Evolutionary conservation across 2,888 invertebrate species (phyloP).

Genomic region (Eupeodes luniger): DNA sequence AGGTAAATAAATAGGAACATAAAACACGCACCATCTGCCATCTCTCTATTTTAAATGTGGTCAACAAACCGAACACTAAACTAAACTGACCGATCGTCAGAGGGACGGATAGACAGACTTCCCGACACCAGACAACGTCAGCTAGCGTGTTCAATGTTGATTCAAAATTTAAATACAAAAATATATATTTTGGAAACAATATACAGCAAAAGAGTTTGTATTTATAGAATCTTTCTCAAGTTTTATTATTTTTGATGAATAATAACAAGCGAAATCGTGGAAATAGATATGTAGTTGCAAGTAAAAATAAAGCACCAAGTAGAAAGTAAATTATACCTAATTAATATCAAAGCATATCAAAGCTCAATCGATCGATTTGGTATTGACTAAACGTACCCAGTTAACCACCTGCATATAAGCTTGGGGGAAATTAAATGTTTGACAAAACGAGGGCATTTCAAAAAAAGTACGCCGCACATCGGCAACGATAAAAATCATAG

Average conservation of each 20-base stretch:
- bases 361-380: background rate
- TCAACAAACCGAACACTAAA: background rate
- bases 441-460: background rate
- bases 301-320: background rate
- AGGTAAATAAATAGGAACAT: slow-evolving; percentile 32
- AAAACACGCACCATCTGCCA: slow-evolving; percentile 32
- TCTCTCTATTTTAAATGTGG: background rate
- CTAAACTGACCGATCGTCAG: background rate
- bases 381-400: background rate
- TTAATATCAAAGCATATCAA: slow-evolving; percentile 48
- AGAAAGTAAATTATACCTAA: slow-evolving; percentile 3
- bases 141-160: background rate
- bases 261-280: background rate
- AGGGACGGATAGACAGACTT: background rate
- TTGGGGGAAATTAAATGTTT: background rate
- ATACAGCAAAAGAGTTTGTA: slow-evolving; percentile 1
- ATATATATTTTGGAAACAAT: slow-evolving; percentile 18
- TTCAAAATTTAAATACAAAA: background rate
- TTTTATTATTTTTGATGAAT: background rate
- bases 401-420: background rate
- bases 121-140: slow-evolving; percentile 1
- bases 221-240: slow-evolving; percentile 20
- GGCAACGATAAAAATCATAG: background rate
- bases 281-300: background rate
- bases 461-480: background rate